These are phyloP conservation scores for Charaxes varanes DNA, from an alignment of 1,140 invertebrate genomes.

Conservation along the genomic window DNA sequence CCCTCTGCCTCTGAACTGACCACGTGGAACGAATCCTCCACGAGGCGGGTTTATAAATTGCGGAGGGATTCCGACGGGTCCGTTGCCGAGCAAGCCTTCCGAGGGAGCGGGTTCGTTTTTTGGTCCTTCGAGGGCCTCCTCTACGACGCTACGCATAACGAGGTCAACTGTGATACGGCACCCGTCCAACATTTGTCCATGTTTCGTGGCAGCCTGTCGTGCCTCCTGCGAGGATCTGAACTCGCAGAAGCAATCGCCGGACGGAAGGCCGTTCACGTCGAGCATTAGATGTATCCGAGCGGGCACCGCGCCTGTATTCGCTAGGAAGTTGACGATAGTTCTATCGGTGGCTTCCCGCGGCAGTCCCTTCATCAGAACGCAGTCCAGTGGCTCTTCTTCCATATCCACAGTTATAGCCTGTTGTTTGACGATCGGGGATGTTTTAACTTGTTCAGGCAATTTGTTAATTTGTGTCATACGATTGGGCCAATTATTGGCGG, in stretches of 20 bases:
- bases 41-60: conserved; percentile 36
- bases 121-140: conserved; percentile 57
- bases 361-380: conserved; percentile 84
- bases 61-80: conserved; percentile 21
- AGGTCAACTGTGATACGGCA: conserved; percentile 79
- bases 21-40: conserved; percentile 32
- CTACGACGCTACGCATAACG: conserved; percentile 74
- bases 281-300: conserved; percentile 85
- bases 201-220: conserved; percentile 80
- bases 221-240: conserved; percentile 83
- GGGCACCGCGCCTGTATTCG: conserved; percentile 83
- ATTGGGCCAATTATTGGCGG: conserved; percentile 35
- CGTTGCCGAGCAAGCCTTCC: conserved; percentile 25
- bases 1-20: conserved; percentile 46
- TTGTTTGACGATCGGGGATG: conserved; percentile 21
- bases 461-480: no score
- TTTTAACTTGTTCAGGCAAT: no score
- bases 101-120: conserved; percentile 23
- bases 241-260: conserved; percentile 91
- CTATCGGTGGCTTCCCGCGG: conserved; percentile 82
- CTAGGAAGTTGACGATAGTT: conserved; percentile 88
- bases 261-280: conserved; percentile 79
- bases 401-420: conserved; percentile 28
- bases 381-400: conserved; percentile 71
- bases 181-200: conserved; percentile 79